phyloP scores from a whole-genome alignment of 2,113 vertebrate genomes.

The Mirounga angustirostris region DNA sequence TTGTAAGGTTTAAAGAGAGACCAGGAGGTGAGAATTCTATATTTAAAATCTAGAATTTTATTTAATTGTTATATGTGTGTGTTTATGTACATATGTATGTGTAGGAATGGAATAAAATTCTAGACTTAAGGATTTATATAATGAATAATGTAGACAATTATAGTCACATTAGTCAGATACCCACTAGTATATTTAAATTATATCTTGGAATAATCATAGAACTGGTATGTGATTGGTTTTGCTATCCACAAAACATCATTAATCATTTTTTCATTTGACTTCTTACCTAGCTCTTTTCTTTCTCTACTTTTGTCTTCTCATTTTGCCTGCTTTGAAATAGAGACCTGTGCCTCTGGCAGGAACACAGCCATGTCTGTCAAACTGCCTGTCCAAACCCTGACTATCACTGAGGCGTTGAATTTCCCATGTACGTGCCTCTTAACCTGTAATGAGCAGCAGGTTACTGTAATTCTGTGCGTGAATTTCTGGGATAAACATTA shows the following conservation, averaged over 20 bases:
- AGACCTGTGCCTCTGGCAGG: background rate
- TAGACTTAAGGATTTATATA: constrained; percentile 12
- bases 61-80: background rate
- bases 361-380: constrained; percentile 74
- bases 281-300: background rate
- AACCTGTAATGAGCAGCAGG: constrained; percentile 73
- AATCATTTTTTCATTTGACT: background rate
- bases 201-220: constrained; percentile 26
- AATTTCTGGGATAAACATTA: constrained; percentile 84
- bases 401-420: constrained; percentile 82
- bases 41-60: constrained; percentile 8
- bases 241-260: background rate
- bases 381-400: constrained; percentile 63
- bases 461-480: constrained; percentile 76
- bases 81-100: background rate
- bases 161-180: background rate
- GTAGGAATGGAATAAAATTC: constrained; percentile 6
- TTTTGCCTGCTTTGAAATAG: constrained; percentile 2
- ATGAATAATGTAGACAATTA: background rate
- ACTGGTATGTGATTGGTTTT: background rate
- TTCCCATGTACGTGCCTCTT: constrained; percentile 81
- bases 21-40: constrained; percentile 3
- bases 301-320: background rate
- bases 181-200: background rate
- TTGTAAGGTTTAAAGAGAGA: background rate